Conservation (phyloP, 92 coral and sea anemone species). For the Epizoanthus fatuus region DNA sequence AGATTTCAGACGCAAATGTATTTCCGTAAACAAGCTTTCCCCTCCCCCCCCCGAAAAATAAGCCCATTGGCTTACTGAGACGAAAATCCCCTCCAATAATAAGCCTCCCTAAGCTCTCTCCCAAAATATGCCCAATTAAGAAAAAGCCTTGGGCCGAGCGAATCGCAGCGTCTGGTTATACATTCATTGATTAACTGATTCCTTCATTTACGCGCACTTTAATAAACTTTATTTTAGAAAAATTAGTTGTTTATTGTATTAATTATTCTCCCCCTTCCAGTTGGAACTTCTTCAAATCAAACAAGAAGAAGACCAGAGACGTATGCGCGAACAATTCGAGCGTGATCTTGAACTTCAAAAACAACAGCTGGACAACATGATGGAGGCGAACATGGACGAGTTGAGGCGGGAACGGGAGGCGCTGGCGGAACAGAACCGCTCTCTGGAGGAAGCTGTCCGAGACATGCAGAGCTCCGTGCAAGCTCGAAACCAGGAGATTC, state of each 20-base stretch:
- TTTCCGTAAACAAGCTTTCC: no score
- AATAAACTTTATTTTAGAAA: neutral
- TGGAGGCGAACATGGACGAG: conserved; percentile 71
- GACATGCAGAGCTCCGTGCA: conserved; percentile 60
- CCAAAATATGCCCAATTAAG: no score
- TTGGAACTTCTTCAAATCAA: conserved; percentile 58
- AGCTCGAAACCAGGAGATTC: conserved; percentile 49
- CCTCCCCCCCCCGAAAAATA: no score
- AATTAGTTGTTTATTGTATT: neutral
- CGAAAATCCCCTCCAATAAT: no score
- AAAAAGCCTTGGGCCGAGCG: no score
- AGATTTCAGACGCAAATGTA: no score
- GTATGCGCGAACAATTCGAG: conserved; percentile 70
- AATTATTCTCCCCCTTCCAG: conserved; percentile 16
- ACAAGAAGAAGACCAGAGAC: conserved; percentile 67
- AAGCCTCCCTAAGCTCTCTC: no score
- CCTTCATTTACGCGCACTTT: no score
- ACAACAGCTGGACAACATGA: conserved; percentile 71
- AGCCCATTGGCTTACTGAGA: no score
- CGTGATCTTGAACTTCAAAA: conserved; percentile 58
- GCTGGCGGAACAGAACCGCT: conserved; percentile 52
- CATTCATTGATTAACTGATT: no score
- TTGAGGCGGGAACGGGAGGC: conserved; percentile 61
- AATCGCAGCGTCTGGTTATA: no score
- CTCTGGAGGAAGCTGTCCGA: conserved; percentile 47